These are phyloP conservation scores for Acanthornis magna DNA, from an alignment of 2,797 vertebrate species.

Conservation along the genomic window DNA sequence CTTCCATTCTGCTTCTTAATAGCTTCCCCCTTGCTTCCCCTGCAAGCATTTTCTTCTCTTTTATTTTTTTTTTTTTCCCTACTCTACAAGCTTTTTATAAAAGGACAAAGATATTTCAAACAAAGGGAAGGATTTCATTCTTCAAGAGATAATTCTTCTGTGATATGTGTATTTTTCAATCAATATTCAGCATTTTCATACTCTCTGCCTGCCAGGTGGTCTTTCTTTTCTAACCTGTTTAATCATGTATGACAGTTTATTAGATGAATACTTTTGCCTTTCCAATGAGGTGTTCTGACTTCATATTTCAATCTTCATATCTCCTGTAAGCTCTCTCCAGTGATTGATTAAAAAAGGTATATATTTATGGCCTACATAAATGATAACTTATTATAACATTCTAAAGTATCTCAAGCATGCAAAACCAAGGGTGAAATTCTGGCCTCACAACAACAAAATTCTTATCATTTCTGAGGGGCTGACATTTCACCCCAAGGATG, in stretches of 20 bases:
- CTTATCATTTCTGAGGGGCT: neutral
- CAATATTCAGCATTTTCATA: neutral
- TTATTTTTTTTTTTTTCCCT: no score
- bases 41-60: neutral
- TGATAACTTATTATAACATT: slow-evolving; percentile 22
- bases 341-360: slow-evolving; percentile 46
- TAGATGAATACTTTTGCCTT: slow-evolving; percentile 32
- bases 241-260: slow-evolving; percentile 16
- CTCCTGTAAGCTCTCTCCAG: neutral
- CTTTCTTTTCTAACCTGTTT: slow-evolving; percentile 11
- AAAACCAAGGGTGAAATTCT: slow-evolving; percentile 22
- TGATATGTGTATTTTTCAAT: neutral
- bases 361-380: slow-evolving; percentile 31
- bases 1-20: neutral
- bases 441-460: neutral
- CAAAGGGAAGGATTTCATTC: neutral
- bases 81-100: neutral
- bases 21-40: neutral
- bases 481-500: slow-evolving; percentile 15
- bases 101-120: neutral
- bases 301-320: slow-evolving; percentile 32
- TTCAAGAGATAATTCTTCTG: neutral
- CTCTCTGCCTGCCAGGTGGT: neutral
- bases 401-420: slow-evolving; percentile 5
- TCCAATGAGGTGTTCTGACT: neutral